phyloP scores from a whole-genome alignment of 2,888 invertebrate genomes.

The Endomychus coccineus region DNA sequence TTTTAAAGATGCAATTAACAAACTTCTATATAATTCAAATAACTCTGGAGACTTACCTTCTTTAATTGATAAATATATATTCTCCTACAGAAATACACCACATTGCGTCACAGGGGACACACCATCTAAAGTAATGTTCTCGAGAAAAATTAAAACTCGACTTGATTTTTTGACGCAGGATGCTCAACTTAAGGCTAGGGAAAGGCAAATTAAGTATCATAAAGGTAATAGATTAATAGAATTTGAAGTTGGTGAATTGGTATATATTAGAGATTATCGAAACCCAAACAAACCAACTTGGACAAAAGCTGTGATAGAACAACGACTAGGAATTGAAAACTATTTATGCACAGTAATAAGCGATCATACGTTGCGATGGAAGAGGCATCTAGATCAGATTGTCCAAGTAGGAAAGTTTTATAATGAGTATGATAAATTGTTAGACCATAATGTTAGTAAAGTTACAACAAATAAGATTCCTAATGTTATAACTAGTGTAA shows the following conservation, averaged over 20 bases:
- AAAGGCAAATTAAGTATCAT: slow-evolving; percentile 4
- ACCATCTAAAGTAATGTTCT: slow-evolving; percentile 10
- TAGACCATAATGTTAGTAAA: neutral
- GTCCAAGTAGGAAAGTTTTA: slow-evolving; percentile 1
- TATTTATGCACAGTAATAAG: slow-evolving; percentile 3
- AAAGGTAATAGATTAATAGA: slow-evolving; percentile 1
- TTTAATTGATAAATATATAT: slow-evolving; percentile 8
- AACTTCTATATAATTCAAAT: neutral
- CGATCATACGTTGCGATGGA: slow-evolving; percentile 2
- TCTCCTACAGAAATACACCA: slow-evolving; percentile 9
- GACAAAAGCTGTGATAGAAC: neutral
- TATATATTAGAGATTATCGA: slow-evolving; percentile 9
- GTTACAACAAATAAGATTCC: too few species aligned
- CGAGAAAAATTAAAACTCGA: slow-evolving; percentile 1
- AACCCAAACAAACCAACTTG: slow-evolving; percentile 5
- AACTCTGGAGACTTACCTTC: neutral
- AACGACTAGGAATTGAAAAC: neutral
- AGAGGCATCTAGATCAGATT: slow-evolving; percentile 8
- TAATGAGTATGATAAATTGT: neutral
- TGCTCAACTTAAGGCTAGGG: neutral
- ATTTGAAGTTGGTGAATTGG: slow-evolving; percentile 4
- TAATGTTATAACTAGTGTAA: neutral
- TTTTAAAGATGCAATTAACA: slow-evolving; percentile 2
- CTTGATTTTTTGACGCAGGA: slow-evolving; percentile 2
- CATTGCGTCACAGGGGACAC: slow-evolving; percentile 8